Base-by-base conservation (phyloP, 2,888 invertebrate species). In the Stenurella melanura region DNA sequence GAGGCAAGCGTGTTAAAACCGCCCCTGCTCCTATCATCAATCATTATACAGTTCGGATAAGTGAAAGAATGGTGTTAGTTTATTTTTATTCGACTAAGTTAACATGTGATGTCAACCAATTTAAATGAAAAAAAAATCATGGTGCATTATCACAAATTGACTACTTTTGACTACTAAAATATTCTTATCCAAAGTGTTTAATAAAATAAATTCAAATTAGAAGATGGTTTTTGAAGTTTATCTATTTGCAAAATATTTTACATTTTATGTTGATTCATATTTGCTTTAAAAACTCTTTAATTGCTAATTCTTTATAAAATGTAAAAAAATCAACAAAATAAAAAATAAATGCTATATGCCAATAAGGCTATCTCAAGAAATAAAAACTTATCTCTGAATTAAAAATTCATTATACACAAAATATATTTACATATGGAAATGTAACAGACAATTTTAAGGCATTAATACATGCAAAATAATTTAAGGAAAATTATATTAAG, bases 291-390 rank as follows among this genome's bases (percentile, higher is more conserved):
- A 19, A 12, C 15, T 64, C 26, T 21, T 21, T 61, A 21, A n/a
- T 34, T 11, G 30, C 50, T 12, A 64, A 64, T 64, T 19, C 21
- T 50, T 64, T 42, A 64, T 64, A 42, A 64, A 26, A 64, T 42
- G 42, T 64, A 64, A 64, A 42, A 12, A 6, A 50, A 42, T 64
- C 64, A 50, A 12, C 64, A 64, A 64, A 64, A 64, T 18, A 19
- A 34, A 26, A 64, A 64, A 50, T 50, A 50, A 50, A 50, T 50
- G 15, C 50, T 17, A 50, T 50, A 12, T 1, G 50, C 15, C 15
- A 15, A 50, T 15, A 50, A 50, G n/a, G 2, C 5, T 50, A 6
- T 50, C 6, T 42, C 0, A 5, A 50, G n/a, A 50, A 50, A 15
- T 42, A 42, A 50, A 50, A 50, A 34, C 6, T 50, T 15, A 50